Conservation (phyloP, 2,797 vertebrate species). For the Ispidina lecontei region DNA sequence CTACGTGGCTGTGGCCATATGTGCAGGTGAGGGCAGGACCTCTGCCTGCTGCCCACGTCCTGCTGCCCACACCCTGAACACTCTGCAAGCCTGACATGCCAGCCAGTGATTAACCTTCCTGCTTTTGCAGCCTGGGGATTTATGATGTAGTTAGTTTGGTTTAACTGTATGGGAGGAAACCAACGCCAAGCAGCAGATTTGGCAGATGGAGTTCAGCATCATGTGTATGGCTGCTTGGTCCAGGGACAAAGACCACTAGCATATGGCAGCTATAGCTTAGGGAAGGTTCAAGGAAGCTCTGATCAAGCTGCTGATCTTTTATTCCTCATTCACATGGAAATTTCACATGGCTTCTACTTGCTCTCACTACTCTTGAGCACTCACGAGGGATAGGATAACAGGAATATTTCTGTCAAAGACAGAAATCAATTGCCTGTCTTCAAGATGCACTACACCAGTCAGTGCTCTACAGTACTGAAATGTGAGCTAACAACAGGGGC, state of each 20-base stretch:
- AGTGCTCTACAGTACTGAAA: not conserved
- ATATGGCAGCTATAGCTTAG: not conserved
- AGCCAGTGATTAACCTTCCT: not conserved
- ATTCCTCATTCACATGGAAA: not conserved
- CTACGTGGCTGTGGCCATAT: slow-evolving; percentile 89
- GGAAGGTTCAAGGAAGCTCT: not conserved
- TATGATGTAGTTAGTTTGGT: not conserved
- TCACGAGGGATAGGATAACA: not conserved
- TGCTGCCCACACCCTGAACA: too few species aligned
- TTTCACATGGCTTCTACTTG: not conserved
- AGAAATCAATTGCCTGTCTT: not conserved
- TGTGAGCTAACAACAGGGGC: not conserved
- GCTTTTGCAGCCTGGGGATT: not conserved
- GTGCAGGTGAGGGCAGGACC: slow-evolving; percentile 84
- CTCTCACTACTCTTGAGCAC: not conserved
- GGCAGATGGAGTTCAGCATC: not conserved
- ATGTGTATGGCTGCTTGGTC: not conserved
- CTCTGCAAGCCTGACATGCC: not conserved
- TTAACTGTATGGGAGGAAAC: not conserved
- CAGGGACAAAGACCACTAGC: not conserved
- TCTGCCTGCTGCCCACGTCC: not conserved
- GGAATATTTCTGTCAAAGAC: not conserved
- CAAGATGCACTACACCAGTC: not conserved
- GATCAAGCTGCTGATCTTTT: not conserved
- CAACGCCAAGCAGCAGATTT: not conserved